These are phyloP conservation scores for Ferdinandea cuprea DNA, from an alignment of 2,888 invertebrate species.

Conservation along the genomic window DNA sequence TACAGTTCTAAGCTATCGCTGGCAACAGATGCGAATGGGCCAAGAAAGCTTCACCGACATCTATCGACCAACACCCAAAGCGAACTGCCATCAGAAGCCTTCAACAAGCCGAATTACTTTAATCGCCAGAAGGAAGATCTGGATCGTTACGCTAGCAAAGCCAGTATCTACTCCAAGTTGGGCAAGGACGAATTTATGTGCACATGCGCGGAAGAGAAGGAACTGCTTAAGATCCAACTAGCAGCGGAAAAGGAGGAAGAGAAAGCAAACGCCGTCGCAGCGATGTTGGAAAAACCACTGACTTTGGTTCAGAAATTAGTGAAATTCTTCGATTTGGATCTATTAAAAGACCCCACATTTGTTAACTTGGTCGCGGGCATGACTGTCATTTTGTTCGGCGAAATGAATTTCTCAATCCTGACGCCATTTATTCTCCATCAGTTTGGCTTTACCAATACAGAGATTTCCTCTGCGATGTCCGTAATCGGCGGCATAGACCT, in stretches of 20 bases:
- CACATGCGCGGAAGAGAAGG: constrained; percentile 80
- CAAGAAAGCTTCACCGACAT: constrained; percentile 63
- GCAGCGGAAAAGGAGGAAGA: constrained; percentile 58
- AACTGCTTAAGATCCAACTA: constrained; percentile 77
- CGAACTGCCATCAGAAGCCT: constrained; percentile 26
- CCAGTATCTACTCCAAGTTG: constrained; percentile 79
- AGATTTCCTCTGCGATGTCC: constrained; percentile 89
- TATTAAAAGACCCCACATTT: constrained; percentile 87
- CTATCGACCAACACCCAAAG: constrained; percentile 48
- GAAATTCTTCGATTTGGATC: constrained; percentile 88
- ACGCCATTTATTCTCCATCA: constrained; percentile 89
- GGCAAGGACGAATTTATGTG: constrained; percentile 78
- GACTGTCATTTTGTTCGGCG: constrained; percentile 89
- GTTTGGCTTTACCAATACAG: constrained; percentile 84
- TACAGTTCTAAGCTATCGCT: constrained; percentile 80
- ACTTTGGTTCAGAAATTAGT: constrained; percentile 85
- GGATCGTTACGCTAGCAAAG: constrained; percentile 79
- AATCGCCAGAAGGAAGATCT: constrained; percentile 85
- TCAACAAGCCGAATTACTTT: constrained; percentile 84
- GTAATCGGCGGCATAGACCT: constrained; percentile 87
- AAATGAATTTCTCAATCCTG: constrained; percentile 89
- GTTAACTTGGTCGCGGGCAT: constrained; percentile 89
- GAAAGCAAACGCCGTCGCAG: constrained; percentile 79
- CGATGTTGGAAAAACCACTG: constrained; percentile 78
- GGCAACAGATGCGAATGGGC: constrained; percentile 76